These are phyloP conservation scores for Galerucella nymphaeae DNA, from an alignment of 2,888 invertebrate species.

Conservation along the genomic window DNA sequence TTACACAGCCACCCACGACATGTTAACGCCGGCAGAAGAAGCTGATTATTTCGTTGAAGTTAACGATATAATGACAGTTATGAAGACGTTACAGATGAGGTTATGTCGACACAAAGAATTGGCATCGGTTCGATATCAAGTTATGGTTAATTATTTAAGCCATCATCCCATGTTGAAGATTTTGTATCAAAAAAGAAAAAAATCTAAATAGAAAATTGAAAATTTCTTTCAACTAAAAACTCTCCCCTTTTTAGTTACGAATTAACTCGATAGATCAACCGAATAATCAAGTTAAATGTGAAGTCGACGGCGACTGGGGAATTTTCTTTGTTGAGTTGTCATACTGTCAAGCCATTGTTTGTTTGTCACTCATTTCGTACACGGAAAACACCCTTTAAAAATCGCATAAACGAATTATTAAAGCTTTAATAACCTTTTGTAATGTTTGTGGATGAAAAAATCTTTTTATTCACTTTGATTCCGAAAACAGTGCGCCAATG, in stretches of 20 bases:
- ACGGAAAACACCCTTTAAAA: constrained; percentile 39
- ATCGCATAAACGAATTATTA: constrained; percentile 33
- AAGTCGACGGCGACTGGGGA: constrained; percentile 21
- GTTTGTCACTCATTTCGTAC: constrained; percentile 46
- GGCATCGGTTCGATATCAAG: constrained; percentile 63
- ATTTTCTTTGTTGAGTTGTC: constrained; percentile 42
- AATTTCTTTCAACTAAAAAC: neutral
- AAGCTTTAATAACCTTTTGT: neutral
- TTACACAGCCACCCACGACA: constrained; percentile 71
- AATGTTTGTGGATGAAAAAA: neutral
- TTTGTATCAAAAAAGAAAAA: constrained; percentile 9
- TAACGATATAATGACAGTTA: constrained; percentile 65
- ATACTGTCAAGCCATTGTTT: constrained; percentile 46
- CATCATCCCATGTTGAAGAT: constrained; percentile 47
- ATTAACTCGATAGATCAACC: constrained; percentile 3
- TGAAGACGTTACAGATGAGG: constrained; percentile 73
- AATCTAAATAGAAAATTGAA: neutral
- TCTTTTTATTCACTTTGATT: too few species aligned
- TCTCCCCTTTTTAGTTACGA: neutral
- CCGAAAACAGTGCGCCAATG: too few species aligned
- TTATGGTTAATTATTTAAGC: constrained; percentile 55
- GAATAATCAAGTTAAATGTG: constrained; percentile 7
- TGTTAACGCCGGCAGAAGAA: constrained; percentile 71
- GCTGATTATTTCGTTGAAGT: constrained; percentile 68
- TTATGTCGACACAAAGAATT: constrained; percentile 71